Evolutionary conservation across 2,888 invertebrate genomes (phyloP).

Genomic region (Noctua comes): DNA sequence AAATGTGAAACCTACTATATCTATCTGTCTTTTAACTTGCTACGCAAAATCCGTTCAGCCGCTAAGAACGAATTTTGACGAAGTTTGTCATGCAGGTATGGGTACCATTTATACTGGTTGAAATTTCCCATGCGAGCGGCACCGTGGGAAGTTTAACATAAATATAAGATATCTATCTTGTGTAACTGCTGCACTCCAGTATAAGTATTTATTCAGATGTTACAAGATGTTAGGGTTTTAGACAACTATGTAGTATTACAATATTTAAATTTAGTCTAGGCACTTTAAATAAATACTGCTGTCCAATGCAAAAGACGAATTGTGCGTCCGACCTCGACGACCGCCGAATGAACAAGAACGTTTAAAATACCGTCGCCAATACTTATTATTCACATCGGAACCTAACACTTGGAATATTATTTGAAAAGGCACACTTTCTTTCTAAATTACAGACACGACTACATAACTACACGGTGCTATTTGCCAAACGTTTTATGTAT

Average conservation of each 20-base stretch:
- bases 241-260: too few relatives aligned
- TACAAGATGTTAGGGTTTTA: too few relatives aligned
- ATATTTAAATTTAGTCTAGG: too few relatives aligned
- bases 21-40: background rate
- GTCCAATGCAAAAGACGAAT: too few relatives aligned
- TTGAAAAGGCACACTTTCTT: background rate
- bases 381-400: too few relatives aligned
- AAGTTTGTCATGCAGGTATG: background rate
- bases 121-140: background rate
- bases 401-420: background rate
- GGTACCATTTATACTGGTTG: background rate
- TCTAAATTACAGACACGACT: background rate
- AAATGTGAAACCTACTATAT: background rate
- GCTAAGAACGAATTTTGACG: background rate
- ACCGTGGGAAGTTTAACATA: background rate
- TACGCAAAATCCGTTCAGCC: background rate
- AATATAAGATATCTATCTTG: background rate
- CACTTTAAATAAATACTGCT: too few relatives aligned
- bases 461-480: conserved; percentile 22
- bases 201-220: too few relatives aligned
- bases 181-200: too few relatives aligned
- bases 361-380: too few relatives aligned
- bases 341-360: too few relatives aligned
- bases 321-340: too few relatives aligned
- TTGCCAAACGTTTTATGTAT: conserved; percentile 41